Conservation (phyloP, 37 sponge, comb jelly and placozoan genomes). For the Agelas oroides region DNA sequence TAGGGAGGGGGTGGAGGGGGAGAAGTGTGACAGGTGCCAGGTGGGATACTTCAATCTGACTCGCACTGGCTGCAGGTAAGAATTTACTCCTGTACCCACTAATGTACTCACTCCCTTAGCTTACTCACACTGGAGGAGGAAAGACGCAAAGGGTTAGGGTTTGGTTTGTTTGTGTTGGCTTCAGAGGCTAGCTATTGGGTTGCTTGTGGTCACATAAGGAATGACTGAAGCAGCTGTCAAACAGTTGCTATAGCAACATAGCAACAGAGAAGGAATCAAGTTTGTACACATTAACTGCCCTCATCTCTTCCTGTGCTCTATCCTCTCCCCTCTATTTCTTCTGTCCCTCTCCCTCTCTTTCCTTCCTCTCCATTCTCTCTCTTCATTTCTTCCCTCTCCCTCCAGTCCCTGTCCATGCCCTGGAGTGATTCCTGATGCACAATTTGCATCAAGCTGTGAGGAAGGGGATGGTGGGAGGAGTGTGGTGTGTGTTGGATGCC, state of each 20-base stretch:
- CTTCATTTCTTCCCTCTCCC: slow-evolving; percentile 3
- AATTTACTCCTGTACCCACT: too few species aligned
- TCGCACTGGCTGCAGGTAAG: slow-evolving; percentile 25
- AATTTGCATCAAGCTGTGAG: slow-evolving; percentile 17
- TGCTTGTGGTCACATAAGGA: neutral
- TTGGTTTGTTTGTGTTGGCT: neutral
- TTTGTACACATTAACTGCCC: too few species aligned
- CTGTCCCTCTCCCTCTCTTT: too few species aligned
- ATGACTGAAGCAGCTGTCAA: neutral
- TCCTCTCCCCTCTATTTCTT: too few species aligned
- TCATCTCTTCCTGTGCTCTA: too few species aligned
- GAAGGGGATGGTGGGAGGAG: neutral
- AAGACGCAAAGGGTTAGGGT: too few species aligned
- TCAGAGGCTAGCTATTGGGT: neutral
- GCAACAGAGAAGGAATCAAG: slow-evolving; percentile 4
- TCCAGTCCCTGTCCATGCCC: slow-evolving; percentile 79
- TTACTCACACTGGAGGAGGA: too few species aligned
- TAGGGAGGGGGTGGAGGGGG: slow-evolving; percentile 58
- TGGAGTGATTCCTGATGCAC: slow-evolving; percentile 4
- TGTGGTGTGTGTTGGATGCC: slow-evolving; percentile 46
- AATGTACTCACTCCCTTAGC: too few species aligned
- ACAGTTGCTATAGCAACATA: neutral
- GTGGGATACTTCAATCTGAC: slow-evolving; percentile 43
- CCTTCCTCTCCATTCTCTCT: too few species aligned
- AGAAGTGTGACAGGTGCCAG: slow-evolving; percentile 58